phyloP scores from a whole-genome alignment of 2,888 invertebrate genomes.

The Pycnomerus fuliginosus region DNA sequence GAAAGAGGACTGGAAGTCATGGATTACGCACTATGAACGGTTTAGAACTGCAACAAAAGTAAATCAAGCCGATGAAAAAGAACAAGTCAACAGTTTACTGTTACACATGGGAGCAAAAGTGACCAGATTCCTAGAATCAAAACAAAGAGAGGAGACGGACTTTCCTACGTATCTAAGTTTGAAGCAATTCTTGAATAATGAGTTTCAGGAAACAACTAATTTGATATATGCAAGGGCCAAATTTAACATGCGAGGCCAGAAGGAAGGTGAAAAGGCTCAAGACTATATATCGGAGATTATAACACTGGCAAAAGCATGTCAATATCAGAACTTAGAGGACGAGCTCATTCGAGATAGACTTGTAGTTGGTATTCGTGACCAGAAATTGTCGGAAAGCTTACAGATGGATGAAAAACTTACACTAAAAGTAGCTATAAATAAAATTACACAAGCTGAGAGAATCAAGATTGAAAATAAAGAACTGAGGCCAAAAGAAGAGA shows the following conservation, averaged over 20 bases:
- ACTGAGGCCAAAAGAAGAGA: background rate
- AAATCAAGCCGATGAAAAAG: background rate
- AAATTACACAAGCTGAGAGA: slow-evolving; percentile 26
- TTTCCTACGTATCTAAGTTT: background rate
- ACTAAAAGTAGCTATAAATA: slow-evolving; percentile 24
- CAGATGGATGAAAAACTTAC: slow-evolving; percentile 27
- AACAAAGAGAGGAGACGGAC: background rate
- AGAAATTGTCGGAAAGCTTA: slow-evolving; percentile 26
- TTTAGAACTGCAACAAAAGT: background rate
- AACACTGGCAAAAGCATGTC: slow-evolving; percentile 26
- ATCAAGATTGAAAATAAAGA: slow-evolving; percentile 22
- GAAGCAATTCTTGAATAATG: slow-evolving; percentile 1
- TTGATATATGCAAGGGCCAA: slow-evolving; percentile 7
- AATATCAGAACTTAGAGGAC: slow-evolving; percentile 28
- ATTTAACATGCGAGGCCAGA: slow-evolving; percentile 3
- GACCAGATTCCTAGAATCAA: background rate
- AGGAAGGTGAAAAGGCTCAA: slow-evolving; percentile 4
- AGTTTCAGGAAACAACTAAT: background rate
- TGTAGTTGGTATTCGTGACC: slow-evolving; percentile 31
- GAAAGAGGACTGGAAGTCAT: background rate
- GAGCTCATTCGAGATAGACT: slow-evolving; percentile 34
- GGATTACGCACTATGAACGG: background rate
- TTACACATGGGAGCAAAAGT: background rate
- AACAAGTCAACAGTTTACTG: background rate
- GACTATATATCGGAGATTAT: slow-evolving; percentile 3